phyloP scores from a whole-genome alignment of 2,797 vertebrate species.

The Chanos chanos region DNA sequence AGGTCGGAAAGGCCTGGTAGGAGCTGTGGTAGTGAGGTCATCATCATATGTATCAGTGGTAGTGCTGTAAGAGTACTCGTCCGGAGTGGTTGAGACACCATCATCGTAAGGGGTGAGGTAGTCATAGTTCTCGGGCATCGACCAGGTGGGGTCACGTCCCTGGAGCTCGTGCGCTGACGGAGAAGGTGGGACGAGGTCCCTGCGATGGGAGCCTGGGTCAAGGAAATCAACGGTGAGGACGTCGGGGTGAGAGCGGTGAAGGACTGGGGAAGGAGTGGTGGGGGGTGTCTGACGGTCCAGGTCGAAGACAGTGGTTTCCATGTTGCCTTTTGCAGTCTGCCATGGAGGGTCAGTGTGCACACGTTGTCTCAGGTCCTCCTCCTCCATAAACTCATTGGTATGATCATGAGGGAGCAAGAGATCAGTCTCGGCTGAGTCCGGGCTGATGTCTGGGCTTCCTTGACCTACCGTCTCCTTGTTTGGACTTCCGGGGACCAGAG shows the following conservation, averaged over 20 bases:
- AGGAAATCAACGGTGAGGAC: conserved; percentile 84
- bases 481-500: background rate
- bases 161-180: conserved; percentile 66
- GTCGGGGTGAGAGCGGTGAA: conserved; percentile 59
- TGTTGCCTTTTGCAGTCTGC: conserved; percentile 53
- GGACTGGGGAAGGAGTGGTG: conserved; percentile 41
- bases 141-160: conserved; percentile 75
- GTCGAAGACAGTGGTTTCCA: conserved; percentile 66
- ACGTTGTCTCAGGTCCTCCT: conserved; percentile 50
- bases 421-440: conserved; percentile 67
- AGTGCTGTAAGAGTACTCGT: conserved; percentile 73
- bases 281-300: conserved; percentile 48
- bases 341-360: conserved; percentile 65
- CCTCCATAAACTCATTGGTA: conserved; percentile 42
- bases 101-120: conserved; percentile 88
- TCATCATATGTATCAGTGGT: conserved; percentile 73
- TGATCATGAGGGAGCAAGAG: conserved; percentile 59
- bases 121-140: conserved; percentile 79
- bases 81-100: conserved; percentile 77
- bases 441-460: conserved; percentile 52
- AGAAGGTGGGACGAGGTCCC: conserved; percentile 60
- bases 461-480: conserved; percentile 28
- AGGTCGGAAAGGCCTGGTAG: conserved; percentile 54
- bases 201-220: conserved; percentile 67
- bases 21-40: conserved; percentile 56